Conservation (phyloP, 2,888 invertebrate genomes). For the Oasisia sp. region DNA sequence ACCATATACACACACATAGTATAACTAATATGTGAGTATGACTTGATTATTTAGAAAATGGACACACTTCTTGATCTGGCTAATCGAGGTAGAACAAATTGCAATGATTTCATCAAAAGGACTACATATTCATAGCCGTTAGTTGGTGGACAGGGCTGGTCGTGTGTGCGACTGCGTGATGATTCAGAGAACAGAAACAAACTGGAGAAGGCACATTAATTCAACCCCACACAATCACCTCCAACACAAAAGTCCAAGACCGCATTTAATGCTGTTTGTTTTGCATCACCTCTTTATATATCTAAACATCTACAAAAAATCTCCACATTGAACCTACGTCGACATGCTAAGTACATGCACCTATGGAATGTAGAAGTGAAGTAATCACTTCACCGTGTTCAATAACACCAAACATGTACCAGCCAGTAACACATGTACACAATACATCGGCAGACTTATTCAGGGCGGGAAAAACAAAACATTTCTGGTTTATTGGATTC, state of each 20-base stretch:
- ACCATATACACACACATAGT: too few relatives aligned
- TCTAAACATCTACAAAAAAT: slow-evolving; percentile 1
- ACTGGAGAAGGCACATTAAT: too few relatives aligned
- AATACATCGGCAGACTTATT: background rate
- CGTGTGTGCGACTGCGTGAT: too few relatives aligned
- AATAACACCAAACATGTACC: background rate
- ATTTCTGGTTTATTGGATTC: background rate
- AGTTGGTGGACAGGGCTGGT: too few relatives aligned
- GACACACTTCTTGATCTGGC: too few relatives aligned
- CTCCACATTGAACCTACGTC: background rate
- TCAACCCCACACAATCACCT: background rate
- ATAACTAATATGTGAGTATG: too few relatives aligned
- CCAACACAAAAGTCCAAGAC: background rate
- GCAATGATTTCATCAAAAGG: too few relatives aligned
- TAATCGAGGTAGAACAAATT: too few relatives aligned
- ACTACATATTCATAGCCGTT: too few relatives aligned
- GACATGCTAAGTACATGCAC: background rate
- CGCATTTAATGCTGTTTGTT: background rate
- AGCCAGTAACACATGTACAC: background rate
- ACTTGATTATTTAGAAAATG: too few relatives aligned
- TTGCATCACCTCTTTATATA: slow-evolving; percentile 9
- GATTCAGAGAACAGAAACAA: too few relatives aligned
- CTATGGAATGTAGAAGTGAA: slow-evolving; percentile 1
- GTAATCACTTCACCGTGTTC: slow-evolving; percentile 4
- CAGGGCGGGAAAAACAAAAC: background rate